A percentile compares a stretch with the other conserved stretches of the same genome.
These are phyloP conservation scores for Pseudococcus jackbeardsleyi DNA, from an alignment of 2,888 invertebrate genomes.

Conservation along the genomic window DNA sequence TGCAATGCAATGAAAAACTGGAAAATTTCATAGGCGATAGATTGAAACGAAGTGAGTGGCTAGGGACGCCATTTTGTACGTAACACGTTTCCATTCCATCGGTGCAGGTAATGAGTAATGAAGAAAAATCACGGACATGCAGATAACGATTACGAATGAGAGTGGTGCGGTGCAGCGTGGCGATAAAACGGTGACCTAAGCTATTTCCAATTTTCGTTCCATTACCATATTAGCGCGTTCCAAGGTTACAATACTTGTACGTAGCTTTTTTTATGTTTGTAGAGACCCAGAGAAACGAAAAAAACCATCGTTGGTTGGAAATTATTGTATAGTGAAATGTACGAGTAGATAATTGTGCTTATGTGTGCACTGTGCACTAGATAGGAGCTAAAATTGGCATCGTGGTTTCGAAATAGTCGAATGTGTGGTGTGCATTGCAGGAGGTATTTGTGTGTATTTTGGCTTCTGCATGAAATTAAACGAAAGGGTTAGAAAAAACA, in stretches of 20 bases:
- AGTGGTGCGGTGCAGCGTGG: neutral
- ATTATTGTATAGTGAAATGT: too few relatives aligned
- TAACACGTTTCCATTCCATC: neutral
- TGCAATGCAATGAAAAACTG: neutral
- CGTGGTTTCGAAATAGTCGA: too few relatives aligned
- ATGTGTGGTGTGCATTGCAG: too few relatives aligned
- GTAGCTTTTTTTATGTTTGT: too few relatives aligned
- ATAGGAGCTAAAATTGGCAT: too few relatives aligned
- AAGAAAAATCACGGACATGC: conserved; percentile 10
- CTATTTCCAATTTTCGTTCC: conserved; percentile 1
- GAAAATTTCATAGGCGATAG: neutral
- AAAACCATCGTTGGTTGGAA: too few relatives aligned
- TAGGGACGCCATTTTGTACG: neutral
- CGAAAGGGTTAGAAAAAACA: too few relatives aligned
- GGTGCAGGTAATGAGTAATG: neutral
- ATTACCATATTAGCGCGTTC: conserved; percentile 12
- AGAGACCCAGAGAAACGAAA: too few relatives aligned
- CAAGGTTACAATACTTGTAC: neutral
- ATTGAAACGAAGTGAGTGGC: neutral
- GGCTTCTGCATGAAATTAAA: too few relatives aligned
- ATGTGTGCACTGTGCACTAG: too few relatives aligned
- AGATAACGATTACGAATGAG: neutral
- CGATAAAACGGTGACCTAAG: conserved; percentile 12
- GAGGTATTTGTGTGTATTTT: too few relatives aligned
- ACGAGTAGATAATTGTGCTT: too few relatives aligned